phyloP scores from a whole-genome alignment of 2,888 invertebrate species.

The Deroplatys truncata region DNA sequence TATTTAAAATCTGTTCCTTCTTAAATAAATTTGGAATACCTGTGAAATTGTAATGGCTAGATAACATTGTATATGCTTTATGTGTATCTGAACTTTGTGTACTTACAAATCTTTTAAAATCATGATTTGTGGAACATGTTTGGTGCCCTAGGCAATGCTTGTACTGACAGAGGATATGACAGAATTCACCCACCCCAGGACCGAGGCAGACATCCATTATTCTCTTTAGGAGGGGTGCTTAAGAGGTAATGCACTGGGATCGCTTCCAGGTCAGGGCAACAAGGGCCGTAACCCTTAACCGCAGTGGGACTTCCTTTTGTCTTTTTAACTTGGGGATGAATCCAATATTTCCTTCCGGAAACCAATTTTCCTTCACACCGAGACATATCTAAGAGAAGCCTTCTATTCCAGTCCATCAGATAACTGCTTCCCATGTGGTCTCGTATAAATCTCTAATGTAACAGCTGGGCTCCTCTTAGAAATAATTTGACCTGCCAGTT shows the following conservation, averaged over 20 bases:
- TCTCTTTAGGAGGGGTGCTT: not conserved
- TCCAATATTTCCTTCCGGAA: not conserved
- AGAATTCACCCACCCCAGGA: no score
- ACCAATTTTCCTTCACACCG: not conserved
- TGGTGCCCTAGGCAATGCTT: no score
- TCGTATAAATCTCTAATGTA: not conserved
- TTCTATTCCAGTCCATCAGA: not conserved
- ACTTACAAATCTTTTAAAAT: no score
- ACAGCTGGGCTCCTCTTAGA: not conserved
- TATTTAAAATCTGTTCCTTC: no score
- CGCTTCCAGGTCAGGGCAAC: not conserved
- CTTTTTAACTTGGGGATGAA: not conserved
- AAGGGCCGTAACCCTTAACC: not conserved
- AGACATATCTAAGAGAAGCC: not conserved
- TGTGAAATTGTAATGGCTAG: no score
- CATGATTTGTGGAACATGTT: no score
- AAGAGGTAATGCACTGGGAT: not conserved
- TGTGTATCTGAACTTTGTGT: no score
- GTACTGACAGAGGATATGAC: no score
- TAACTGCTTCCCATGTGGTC: not conserved
- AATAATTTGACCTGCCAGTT: not conserved
- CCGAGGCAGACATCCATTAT: not conserved
- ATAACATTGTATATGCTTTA: no score
- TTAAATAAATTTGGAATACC: no score
- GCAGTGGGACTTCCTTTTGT: not conserved